Evolutionary conservation across 2,113 vertebrate species (phyloP), one percentile per base, ranked within the genome.

Genomic region (Crotalus horridus): DNA sequence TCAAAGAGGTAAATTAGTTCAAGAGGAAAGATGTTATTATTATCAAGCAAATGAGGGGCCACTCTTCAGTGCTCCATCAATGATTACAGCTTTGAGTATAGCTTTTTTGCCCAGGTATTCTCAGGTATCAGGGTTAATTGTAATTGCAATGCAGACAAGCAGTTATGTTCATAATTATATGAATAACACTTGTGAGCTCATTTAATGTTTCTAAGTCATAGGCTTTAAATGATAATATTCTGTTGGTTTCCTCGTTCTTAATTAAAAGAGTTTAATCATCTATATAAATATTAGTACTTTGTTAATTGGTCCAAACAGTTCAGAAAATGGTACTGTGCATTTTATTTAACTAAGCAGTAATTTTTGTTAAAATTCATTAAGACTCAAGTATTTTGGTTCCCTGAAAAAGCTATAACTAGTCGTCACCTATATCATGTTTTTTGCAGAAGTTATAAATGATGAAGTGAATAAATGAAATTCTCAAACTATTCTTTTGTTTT

Each of bases 71-170:
- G 48, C 56, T 89, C 24, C 24, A 94, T 95, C 94, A 92, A 94
- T 81, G 23, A 15, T 56, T 94, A 29, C 61, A 89, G 56, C 69
- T 54, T 91, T 59, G 61, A 95, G 93, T 58, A 5, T 17, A 24
- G 64, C 12, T 92, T 94, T 95, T 93, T 20, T 53, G 64, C 90
- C 33, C 51, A 81, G 87, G 91, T 90, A 26, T 89, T 92, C 29
- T 90, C 87, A 92, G 94, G 94, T 94, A 92, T 95, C 95, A 90
- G 33, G 59, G 21, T 46, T 94, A 55, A 94, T 96, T 92, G 90
- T 96, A 94, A 94, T 95, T 93, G 53, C 46, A 91, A 53, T 94
- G 93, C 93, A 93, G 43, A 87, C 93, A 51, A 95, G n/a, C 91
- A 94, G 24, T 90, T 92, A 95, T 91, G 94, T 21, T 87, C 1